phyloP scores from a whole-genome alignment of 2,113 vertebrate genomes.

The Stigmatopora argus region DNA sequence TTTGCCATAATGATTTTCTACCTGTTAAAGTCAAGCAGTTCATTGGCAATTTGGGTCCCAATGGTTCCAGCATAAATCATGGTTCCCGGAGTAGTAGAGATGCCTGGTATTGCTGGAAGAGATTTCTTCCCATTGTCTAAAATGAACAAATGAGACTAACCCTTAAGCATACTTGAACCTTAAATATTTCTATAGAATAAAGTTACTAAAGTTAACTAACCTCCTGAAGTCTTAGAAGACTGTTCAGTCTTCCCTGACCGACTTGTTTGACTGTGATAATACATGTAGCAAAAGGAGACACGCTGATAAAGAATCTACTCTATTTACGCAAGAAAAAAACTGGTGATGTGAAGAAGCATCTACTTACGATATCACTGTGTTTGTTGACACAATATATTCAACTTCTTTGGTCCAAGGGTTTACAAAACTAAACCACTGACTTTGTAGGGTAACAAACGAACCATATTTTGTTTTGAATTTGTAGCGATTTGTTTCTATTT shows the following conservation, averaged over 20 bases:
- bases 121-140: slow-evolving; percentile 74
- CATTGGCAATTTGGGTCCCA: slow-evolving; percentile 83
- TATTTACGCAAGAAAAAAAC: neutral
- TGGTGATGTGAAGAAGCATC: neutral
- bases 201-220: slow-evolving; percentile 52
- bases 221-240: slow-evolving; percentile 77
- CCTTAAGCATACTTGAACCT: neutral
- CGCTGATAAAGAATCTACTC: neutral
- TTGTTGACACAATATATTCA: slow-evolving; percentile 89
- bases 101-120: slow-evolving; percentile 72
- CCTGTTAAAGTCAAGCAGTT: slow-evolving; percentile 85
- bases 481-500: slow-evolving; percentile 84
- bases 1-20: slow-evolving; percentile 35
- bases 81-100: slow-evolving; percentile 71
- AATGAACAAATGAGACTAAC: neutral
- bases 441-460: slow-evolving; percentile 82
- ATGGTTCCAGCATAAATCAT: slow-evolving; percentile 85
- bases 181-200: neutral
- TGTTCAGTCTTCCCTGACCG: slow-evolving; percentile 63
- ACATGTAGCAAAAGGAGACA: neutral
- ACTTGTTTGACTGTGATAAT: slow-evolving; percentile 54
- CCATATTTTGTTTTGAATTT: slow-evolving; percentile 87
- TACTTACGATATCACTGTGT: slow-evolving; percentile 88
- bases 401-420: slow-evolving; percentile 95
- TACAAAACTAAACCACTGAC: slow-evolving; percentile 92